Base-by-base conservation (phyloP, 1,140 invertebrate genomes). In the Drosophila burlai region DNA sequence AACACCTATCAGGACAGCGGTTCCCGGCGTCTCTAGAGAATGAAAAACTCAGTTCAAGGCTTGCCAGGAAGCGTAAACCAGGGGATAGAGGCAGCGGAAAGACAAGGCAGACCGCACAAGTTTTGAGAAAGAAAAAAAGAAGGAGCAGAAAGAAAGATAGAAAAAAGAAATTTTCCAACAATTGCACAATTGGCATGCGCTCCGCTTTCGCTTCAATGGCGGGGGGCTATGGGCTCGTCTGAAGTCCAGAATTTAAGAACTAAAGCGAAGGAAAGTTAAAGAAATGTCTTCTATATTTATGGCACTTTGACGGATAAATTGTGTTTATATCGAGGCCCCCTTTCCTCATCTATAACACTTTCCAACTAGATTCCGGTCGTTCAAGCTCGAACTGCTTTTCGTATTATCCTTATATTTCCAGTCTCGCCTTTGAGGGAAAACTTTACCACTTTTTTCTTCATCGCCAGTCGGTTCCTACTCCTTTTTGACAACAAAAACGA, bases 131-230 rank as follows among this genome's bases (percentile, higher is more conserved):
- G 34, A 57, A 55, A 55, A 29, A 40, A 62, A 36, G 31, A 29
- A 63, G 24, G n/a, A 26, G n/a, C 21, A 46, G 24, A 21, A 29
- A 40, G n/a, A 40, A 40, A 21, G 26, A 36, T 40, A 34, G 31
- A 54, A 21, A 40, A 24, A 77, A 72, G 72, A 76, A 83, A 80
- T 84, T 84, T 84, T 84, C 81, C 76, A 84, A 83, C 81, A 84
- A 84, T 84, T 84, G 81, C 81, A 84, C 81, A 84, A 84, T 83
- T 84, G 81, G 81, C 76, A 84, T 84, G 76, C 81, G 76, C 81
- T 73, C 72, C 81, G 76, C 72, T 80, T 80, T 82, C 72, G 81
- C 76, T 72, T 83, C 72, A 83, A 80, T 80, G 81, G 62, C 34
- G 61, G 61, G 24, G 24, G n/a, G 52, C 68, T 62, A 61, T 69